phyloP scores from a whole-genome alignment of 2,888 invertebrate species.

The Agonopterix subpropinquella region DNA sequence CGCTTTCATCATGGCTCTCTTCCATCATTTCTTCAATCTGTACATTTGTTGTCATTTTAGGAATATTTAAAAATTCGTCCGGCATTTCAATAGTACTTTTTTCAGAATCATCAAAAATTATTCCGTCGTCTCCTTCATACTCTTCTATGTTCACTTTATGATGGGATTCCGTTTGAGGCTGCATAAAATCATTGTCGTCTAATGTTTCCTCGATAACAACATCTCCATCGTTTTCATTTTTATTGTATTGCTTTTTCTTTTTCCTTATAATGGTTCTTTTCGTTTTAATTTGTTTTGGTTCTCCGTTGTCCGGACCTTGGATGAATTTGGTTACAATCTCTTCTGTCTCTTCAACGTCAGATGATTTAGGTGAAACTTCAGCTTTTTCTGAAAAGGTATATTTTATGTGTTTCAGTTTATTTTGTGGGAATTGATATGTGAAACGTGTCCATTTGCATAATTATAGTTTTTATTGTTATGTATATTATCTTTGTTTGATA shows the following conservation, averaged over 20 bases:
- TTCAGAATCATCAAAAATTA: conserved; percentile 28
- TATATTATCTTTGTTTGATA: neutral
- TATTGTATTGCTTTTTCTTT: conserved; percentile 33
- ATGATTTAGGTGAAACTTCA: conserved; percentile 44
- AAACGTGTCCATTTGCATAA: too few species aligned
- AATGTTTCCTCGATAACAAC: conserved; percentile 71
- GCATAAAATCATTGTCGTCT: conserved; percentile 46
- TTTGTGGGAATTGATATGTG: neutral
- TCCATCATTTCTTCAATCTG: conserved; percentile 45
- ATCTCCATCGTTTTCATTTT: conserved; percentile 44
- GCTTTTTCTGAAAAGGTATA: conserved; percentile 41
- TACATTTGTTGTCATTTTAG: conserved; percentile 38
- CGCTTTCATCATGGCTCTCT: conserved; percentile 19
- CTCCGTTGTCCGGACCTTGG: conserved; percentile 62
- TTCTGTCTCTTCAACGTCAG: conserved; percentile 72
- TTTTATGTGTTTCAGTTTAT: neutral
- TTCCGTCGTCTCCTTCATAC: conserved; percentile 39
- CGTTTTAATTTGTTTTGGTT: conserved; percentile 73
- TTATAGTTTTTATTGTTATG: too few species aligned
- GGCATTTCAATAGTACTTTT: conserved; percentile 53
- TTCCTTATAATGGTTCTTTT: conserved; percentile 73
- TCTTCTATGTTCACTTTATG: conserved; percentile 60
- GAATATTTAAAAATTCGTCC: conserved; percentile 43
- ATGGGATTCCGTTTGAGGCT: conserved; percentile 13
- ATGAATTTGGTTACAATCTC: conserved; percentile 78